Evolutionary conservation across 2,113 vertebrate genomes (phyloP).

Genomic region (Todiramphus saurophagus): DNA sequence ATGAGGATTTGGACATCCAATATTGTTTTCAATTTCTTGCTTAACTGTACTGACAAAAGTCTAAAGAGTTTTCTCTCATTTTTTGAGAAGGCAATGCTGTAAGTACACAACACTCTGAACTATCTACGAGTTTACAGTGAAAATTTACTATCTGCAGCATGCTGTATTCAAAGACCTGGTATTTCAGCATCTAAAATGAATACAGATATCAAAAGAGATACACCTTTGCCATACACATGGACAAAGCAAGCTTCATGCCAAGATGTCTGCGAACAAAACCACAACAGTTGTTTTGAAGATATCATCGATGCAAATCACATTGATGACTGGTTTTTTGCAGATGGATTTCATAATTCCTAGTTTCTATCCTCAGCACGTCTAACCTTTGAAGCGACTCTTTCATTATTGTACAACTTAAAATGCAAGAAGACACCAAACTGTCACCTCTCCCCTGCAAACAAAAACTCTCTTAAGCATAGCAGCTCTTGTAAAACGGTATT

Average conservation of each 20-base stretch:
- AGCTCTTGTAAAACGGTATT: constrained; percentile 22
- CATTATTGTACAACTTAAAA: not conserved
- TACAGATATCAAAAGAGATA: not conserved
- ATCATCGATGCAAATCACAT: not conserved
- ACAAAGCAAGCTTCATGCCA: not conserved
- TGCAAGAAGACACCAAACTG: not conserved
- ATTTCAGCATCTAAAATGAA: not conserved
- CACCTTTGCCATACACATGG: not conserved
- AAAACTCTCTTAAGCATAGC: constrained; percentile 10
- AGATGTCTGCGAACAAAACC: not conserved
- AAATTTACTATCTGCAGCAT: not conserved
- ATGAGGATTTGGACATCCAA: not conserved
- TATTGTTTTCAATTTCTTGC: not conserved
- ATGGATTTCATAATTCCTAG: not conserved
- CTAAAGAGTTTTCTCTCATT: not conserved
- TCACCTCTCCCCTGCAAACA: not conserved
- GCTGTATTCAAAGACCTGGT: not conserved
- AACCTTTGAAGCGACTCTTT: not conserved
- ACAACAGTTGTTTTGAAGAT: not conserved
- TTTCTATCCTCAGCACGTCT: not conserved
- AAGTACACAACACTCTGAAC: not conserved
- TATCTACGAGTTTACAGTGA: not conserved
- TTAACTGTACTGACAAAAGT: not conserved
- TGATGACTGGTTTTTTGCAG: not conserved
- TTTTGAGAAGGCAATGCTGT: not conserved